Evolutionary conservation across 1,140 invertebrate genomes (phyloP).

Genomic region (Maniola jurtina): DNA sequence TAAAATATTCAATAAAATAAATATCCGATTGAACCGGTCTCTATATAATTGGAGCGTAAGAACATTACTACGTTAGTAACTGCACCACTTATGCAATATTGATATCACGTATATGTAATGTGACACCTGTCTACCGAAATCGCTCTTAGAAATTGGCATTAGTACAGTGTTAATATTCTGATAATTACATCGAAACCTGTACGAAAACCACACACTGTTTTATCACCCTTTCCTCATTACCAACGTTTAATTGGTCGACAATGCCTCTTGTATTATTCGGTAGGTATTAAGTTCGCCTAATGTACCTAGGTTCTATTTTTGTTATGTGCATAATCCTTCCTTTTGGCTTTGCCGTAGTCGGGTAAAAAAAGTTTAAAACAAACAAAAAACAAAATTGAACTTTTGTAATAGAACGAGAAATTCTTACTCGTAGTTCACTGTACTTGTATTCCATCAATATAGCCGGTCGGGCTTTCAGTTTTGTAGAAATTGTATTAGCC

Average conservation of each 20-base stretch:
- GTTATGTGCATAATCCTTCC: no score
- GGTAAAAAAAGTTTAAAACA: no score
- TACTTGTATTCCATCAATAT: no score
- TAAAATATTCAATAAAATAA: conserved; percentile 38
- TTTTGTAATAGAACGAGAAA: background rate
- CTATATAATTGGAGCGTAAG: conserved; percentile 68
- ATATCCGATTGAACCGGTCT: conserved; percentile 40
- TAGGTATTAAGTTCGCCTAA: no score
- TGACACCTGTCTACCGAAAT: conserved; percentile 62
- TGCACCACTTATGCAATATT: conserved; percentile 58
- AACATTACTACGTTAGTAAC: conserved; percentile 58
- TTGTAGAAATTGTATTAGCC: background rate
- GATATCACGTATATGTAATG: conserved; percentile 54
- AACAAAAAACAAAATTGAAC: background rate
- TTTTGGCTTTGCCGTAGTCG: no score
- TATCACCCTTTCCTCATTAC: no score
- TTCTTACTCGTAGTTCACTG: no score
- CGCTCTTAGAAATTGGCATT: conserved; percentile 48
- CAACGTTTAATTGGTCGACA: no score
- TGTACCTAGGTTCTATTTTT: no score
- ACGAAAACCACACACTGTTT: background rate
- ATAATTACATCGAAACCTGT: conserved; percentile 36
- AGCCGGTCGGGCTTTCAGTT: background rate
- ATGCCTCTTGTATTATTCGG: no score
- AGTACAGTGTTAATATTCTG: conserved; percentile 41